Conservation (phyloP, 2,113 vertebrate species). For the Puffinus mauretanicus region DNA sequence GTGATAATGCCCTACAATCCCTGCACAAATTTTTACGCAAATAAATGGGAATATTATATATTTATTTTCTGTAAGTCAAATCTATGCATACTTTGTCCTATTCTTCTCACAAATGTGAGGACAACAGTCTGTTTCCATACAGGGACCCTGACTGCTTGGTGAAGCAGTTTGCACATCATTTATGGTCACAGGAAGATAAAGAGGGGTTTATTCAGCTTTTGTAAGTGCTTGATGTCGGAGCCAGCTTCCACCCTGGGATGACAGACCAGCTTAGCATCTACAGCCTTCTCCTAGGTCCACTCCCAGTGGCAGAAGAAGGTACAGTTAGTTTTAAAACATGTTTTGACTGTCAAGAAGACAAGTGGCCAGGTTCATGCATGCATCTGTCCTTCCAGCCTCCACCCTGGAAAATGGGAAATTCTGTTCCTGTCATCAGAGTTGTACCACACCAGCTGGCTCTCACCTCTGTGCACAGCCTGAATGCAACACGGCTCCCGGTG, state of each 20-base stretch:
- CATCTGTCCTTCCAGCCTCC: background rate
- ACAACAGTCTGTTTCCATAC: background rate
- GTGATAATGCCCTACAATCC: background rate
- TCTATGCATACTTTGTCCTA: background rate
- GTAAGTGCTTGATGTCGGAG: background rate
- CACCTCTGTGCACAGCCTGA: background rate
- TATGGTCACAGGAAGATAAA: background rate
- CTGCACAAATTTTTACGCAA: background rate
- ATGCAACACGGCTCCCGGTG: fast-evolving
- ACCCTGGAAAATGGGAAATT: background rate
- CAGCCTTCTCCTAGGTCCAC: background rate
- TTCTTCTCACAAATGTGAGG: background rate
- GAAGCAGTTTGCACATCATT: background rate
- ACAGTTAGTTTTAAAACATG: background rate
- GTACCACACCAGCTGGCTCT: background rate
- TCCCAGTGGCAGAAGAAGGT: background rate
- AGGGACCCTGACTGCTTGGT: background rate
- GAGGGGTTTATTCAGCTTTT: background rate
- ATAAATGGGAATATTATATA: background rate
- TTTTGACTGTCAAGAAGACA: background rate
- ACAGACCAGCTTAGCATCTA: background rate
- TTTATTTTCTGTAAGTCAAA: background rate
- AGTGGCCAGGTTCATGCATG: background rate
- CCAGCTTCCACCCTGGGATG: background rate
- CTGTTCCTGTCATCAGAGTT: background rate